Conservation (phyloP, 2,113 vertebrate genomes). For the Anoura caudifer region DNA sequence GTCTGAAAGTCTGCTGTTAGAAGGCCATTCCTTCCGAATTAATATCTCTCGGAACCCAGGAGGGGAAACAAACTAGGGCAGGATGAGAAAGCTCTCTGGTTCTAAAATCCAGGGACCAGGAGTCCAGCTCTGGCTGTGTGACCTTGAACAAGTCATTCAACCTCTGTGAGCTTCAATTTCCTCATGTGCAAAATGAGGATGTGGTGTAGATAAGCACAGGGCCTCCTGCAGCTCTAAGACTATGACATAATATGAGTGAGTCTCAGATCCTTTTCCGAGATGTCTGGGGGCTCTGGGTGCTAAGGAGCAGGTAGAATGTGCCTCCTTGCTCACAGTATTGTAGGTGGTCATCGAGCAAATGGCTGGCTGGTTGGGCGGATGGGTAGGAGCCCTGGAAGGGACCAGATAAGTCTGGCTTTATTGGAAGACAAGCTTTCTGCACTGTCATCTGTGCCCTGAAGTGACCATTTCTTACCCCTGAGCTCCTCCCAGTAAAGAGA, state of each 20-base stretch:
- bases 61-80: not conserved
- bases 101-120: not conserved
- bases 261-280: slow-evolving; percentile 30
- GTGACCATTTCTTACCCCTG: not conserved
- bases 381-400: not conserved
- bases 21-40: not conserved
- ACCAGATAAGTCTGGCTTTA: not conserved
- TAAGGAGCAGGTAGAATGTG: not conserved
- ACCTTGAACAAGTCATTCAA: slow-evolving; percentile 11
- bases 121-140: not conserved
- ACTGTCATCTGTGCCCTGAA: not conserved
- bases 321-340: not conserved
- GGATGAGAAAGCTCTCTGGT: not conserved
- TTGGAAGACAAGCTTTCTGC: not conserved
- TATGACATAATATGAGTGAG: not conserved
- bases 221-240: not conserved
- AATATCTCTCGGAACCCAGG: not conserved
- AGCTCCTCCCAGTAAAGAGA: not conserved
- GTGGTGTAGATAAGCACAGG: slow-evolving; percentile 32
- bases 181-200: slow-evolving; percentile 37
- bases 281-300: not conserved
- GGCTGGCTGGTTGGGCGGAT: not conserved
- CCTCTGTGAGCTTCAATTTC: slow-evolving; percentile 15
- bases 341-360: not conserved
- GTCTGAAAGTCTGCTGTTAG: not conserved